Evolutionary conservation across 2,797 vertebrate species (phyloP).

Genomic region (Bucorvus abyssinicus): DNA sequence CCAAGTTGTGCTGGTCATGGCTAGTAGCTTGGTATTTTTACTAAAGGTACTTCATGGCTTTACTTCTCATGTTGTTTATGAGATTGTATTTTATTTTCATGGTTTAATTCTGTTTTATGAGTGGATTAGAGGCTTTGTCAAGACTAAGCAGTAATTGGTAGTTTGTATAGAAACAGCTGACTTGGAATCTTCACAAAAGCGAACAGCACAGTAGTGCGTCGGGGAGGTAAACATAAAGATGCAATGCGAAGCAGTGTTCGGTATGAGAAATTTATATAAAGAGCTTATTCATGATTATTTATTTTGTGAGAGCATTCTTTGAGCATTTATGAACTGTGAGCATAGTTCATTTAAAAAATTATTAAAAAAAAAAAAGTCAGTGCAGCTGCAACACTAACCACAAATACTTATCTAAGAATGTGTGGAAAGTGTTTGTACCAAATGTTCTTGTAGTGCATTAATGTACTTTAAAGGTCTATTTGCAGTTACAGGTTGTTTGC

Average conservation of each 20-base stretch:
- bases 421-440: slow-evolving; percentile 44
- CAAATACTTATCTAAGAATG: slow-evolving; percentile 50
- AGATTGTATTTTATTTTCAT: background rate
- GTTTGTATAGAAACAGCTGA: background rate
- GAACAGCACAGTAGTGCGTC: background rate
- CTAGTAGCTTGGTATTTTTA: background rate
- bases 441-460: slow-evolving; percentile 39
- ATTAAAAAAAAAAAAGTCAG: too few species aligned
- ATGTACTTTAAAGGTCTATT: slow-evolving; percentile 26
- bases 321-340: background rate
- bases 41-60: background rate
- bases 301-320: background rate
- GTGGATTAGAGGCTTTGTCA: background rate
- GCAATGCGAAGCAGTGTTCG: background rate
- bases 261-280: background rate
- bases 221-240: background rate
- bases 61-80: background rate
- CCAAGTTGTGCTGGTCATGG: background rate
- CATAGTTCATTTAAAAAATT: background rate
- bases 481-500: slow-evolving; percentile 19
- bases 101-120: background rate
- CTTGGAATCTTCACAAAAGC: background rate
- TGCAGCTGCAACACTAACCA: slow-evolving; percentile 50
- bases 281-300: background rate
- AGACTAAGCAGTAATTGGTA: background rate